Percentiles rank a stretch among this genome's conserved stretches.
phyloP scores from a whole-genome alignment of 2,113 vertebrate species.

The Dicentrarchus labrax region DNA sequence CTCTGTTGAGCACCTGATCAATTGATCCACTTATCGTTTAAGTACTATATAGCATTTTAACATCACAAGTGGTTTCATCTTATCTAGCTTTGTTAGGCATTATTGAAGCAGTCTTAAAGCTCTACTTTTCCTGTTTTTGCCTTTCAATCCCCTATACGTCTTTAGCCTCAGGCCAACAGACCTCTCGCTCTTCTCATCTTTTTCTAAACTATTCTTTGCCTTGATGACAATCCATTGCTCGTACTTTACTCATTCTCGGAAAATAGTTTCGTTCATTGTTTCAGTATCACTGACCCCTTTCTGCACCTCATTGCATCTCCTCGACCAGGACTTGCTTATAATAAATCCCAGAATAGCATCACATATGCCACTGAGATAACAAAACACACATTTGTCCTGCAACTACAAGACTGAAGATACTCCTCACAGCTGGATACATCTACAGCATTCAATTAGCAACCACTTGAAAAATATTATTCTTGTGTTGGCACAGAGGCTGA shows the following conservation, averaged over 20 bases:
- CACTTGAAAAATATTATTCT: background rate
- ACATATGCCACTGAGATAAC: slow-evolving; percentile 4
- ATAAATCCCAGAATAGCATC: slow-evolving; percentile 8
- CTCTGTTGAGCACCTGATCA: background rate
- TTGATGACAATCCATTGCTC: background rate
- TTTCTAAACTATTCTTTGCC: background rate
- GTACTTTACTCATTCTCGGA: slow-evolving; percentile 20
- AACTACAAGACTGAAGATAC: background rate
- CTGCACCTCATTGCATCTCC: slow-evolving; percentile 11
- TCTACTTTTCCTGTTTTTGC: slow-evolving; percentile 43
- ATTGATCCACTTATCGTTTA: background rate
- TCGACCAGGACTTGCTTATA: slow-evolving; percentile 2
- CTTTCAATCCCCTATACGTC: slow-evolving; percentile 10
- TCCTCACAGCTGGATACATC: background rate
- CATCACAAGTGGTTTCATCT: slow-evolving; percentile 26
- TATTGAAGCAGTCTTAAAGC: slow-evolving; percentile 12
- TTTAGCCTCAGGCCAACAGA: slow-evolving; percentile 14
- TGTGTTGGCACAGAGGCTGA: slow-evolving; percentile 25
- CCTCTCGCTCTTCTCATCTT: slow-evolving; percentile 2
- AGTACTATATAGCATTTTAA: background rate
- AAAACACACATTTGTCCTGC: slow-evolving; percentile 9
- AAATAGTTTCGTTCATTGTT: slow-evolving; percentile 1
- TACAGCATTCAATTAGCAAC: slow-evolving; percentile 7
- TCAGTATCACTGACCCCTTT: slow-evolving; percentile 2
- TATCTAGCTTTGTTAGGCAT: slow-evolving; percentile 18